Base-by-base conservation (phyloP, 2,888 invertebrate genomes). In the Stomorhina lunata region DNA sequence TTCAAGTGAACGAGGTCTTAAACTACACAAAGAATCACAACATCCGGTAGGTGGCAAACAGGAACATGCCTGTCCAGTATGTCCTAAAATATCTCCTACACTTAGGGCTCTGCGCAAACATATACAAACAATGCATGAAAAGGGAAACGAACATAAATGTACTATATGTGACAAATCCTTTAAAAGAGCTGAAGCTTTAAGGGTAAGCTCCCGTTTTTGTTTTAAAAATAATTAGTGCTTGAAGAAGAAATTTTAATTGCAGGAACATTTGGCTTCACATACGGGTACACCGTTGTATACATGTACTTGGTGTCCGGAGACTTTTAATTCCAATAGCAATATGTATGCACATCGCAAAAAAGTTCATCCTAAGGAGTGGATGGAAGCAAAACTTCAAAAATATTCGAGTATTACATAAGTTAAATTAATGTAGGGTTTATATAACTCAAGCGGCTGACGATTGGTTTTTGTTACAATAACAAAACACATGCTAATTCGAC, bases 281-380 rank as follows among this genome's bases (percentile, higher is more conserved):
- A 91, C 91, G 0, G 88, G 88, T 25, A 90, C 90, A 63, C 89
- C 89, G 40, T 84, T 91, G 6, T 91, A 91, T 81, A 89, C 87
- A 27, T 91, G 91, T 50, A 88, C 88, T 0, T 88, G 90, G 80
- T 91, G 91, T 66, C 88, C 90, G 2, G 89, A 89, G 84, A 91
- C 90, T 4, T 91, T 91, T 80, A 91, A 90, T 72, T 90, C 90
- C 7, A 90, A 89, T 86, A 89, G 90, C 2, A 91, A 91, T 79
- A 89, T 90, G 88, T 89, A 91, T 78, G 87, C 90, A 2, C 91
- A 91, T 85, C 86, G 90, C 17, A 90, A 90, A 73, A 90, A 90
- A 66, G 84, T 87, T 3, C 91, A 91, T 87, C 88, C 89, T 45
- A 87, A 86, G 57, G 90, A 91, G 85, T 91, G 75, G 50, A 75